A percentile compares a stretch with the other conserved stretches of the same genome.
Evolutionary conservation across 53 echinoderm and acorn worm genomes (phyloP).

Genomic region (Temnopleurus reevesii): DNA sequence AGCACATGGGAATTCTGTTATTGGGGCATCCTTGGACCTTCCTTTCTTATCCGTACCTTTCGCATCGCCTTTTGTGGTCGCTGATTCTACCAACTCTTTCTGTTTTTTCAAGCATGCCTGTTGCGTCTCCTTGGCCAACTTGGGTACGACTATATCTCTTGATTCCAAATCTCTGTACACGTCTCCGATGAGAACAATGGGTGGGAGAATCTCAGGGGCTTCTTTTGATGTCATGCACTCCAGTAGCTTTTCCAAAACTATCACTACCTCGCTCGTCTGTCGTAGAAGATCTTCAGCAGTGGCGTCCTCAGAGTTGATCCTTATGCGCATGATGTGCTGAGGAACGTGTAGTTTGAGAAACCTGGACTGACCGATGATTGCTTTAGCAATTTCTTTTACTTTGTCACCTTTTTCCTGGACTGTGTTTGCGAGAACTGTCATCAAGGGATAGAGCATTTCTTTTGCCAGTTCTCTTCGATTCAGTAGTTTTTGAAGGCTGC

Average conservation of each 20-base stretch:
- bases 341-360: slow-evolving; percentile 45
- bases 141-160: neutral
- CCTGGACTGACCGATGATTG: neutral
- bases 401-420: neutral
- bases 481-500: slow-evolving; percentile 20
- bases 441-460: neutral
- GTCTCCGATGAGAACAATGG: slow-evolving; percentile 45
- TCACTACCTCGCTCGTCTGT: neutral
- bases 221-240: neutral
- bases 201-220: neutral
- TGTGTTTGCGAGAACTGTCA: neutral
- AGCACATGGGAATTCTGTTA: neutral
- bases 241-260: neutral
- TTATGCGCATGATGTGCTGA: slow-evolving; percentile 25
- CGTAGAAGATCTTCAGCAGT: neutral
- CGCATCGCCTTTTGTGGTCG: neutral
- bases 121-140: neutral
- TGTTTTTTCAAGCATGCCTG: slow-evolving; percentile 17
- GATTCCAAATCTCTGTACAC: slow-evolving; percentile 43
- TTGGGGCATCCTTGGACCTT: neutral
- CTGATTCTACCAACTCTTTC: neutral
- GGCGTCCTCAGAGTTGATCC: neutral
- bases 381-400: neutral
- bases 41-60: neutral
- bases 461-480: neutral